Evolutionary conservation across 2,888 invertebrate genomes (phyloP), one percentile per base, ranked within the genome.

Genomic region (Hedychridium roseum): DNA sequence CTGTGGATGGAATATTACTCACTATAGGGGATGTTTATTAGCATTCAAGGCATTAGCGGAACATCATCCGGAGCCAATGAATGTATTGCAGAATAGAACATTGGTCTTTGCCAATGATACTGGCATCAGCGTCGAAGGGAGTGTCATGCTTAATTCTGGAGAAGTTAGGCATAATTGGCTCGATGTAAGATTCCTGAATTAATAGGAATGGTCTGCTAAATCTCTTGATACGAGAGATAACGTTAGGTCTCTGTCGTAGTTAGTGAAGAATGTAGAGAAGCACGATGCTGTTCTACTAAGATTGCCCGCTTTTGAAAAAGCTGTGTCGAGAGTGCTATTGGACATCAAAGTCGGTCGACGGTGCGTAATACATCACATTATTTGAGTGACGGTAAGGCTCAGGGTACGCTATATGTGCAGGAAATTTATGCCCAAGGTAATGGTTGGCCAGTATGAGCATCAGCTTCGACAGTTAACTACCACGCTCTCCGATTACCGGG

Each of bases 101-200:
- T 82, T 97, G 47, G 90, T 93, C 2, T 89, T 97, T 80, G 92
- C 94, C 1, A 89, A 89, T 62, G 92, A 92, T 68, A 95, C 95
- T 2, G 97, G 97, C 9, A 90, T 97, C 3, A 93, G 91, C 74
- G 82, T 95, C 36, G 92, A 94, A 69, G 96, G 97, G 0, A 89
- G 93, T 68, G 88, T 97, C 5, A 90, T 91, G 82, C 84, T 97
- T 0, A 94, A 91, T 73, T 94, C 92, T 60, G 94, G 93, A 26
- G 96, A 97, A 84, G 96, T 97, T 26, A 83, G 94, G 49, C 88
- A 92, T 70, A 94, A 93, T 80, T 97, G 97, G 97, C 82, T 95
- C 48, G 93, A 93, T 80, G 92, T 94, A 81, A 86, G 87, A 80
- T 49, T 6, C 20, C n/a, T n/a, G n/a, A n/a, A n/a, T 32, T 17